Conservation (phyloP, 2,888 invertebrate genomes). For the Gisinianus flammeolus region DNA sequence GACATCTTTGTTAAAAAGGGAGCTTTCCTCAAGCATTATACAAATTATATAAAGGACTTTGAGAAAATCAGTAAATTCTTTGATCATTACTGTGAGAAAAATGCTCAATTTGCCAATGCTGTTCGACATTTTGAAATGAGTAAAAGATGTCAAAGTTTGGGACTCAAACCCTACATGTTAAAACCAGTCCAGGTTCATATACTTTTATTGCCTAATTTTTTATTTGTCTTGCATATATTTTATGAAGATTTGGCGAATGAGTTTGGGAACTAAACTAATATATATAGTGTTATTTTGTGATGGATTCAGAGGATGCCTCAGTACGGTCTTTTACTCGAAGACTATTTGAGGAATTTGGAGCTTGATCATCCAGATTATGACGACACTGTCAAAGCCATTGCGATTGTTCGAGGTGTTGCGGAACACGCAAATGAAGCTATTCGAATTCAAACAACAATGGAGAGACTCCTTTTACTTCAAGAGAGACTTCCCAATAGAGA, state of each 20-base stretch:
- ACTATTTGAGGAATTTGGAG: slow-evolving; percentile 67
- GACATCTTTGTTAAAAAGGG: slow-evolving; percentile 68
- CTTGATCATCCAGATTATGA: slow-evolving; percentile 66
- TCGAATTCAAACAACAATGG: slow-evolving; percentile 65
- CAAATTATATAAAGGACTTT: slow-evolving; percentile 65
- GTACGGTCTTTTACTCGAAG: slow-evolving; percentile 69
- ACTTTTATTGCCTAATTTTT: no score
- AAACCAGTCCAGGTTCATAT: slow-evolving; percentile 74
- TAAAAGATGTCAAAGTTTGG: slow-evolving; percentile 65
- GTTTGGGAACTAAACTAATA: no score
- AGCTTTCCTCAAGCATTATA: slow-evolving; percentile 68
- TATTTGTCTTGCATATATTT: no score
- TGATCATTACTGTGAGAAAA: slow-evolving; percentile 65
- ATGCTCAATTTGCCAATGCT: slow-evolving; percentile 64
- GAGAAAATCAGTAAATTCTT: slow-evolving; percentile 64
- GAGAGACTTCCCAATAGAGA: slow-evolving; percentile 61
- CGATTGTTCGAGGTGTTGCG: slow-evolving; percentile 67
- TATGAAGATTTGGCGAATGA: no score
- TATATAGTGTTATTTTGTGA: no score
- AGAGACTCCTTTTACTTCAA: slow-evolving; percentile 66
- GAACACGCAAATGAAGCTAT: slow-evolving; percentile 68
- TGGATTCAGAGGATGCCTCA: slow-evolving; percentile 67
- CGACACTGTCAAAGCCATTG: slow-evolving; percentile 67
- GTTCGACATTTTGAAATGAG: slow-evolving; percentile 62
- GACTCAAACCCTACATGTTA: slow-evolving; percentile 70